Evolutionary conservation across 2,797 vertebrate species (phyloP), one percentile per base, ranked within the genome.

Genomic region (Schizopygopsis pylzovi): DNA sequence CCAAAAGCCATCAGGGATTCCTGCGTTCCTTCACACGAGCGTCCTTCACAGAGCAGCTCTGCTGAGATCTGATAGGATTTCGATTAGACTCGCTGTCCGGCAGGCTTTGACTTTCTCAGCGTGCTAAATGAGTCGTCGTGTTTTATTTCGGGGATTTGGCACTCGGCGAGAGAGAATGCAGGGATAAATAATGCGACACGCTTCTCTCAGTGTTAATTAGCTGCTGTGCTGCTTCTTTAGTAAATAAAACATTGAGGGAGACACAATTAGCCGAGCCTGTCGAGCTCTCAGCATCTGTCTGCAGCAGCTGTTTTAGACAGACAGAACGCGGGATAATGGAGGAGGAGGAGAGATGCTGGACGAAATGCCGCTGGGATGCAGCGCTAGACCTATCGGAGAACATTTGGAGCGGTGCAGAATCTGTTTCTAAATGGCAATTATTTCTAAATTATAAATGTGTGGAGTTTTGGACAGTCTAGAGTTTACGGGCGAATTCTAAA

Each of bases 221-320:
- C 85, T 83, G 83, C 82, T 59, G 43, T 85, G 86, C 89, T 87
- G 88, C 91, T 92, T 91, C 90, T 91, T 91, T 92, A 91, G 83
- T 93, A 94, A 95, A 95, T 94, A 92, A 95, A 94, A 94, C 91
- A 93, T 94, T 93, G 92, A 92, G 90, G 90, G 92, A 91, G 88
- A 91, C 92, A 93, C 92, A 93, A 93, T 95, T 93, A 94, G 92
- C 47, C 8, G 82, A 89, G 92, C 91, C 90, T 93, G 93, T 94
- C 93, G 92, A 93, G 91, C 87, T 54, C 72, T 88, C 54, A 71
- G 91, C 94, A 95, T 93, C 92, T 95, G 94, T 90, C 28, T 49
- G 63, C 56, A 41, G 91, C 94, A 95, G 94, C 91, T 95, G 94
- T 93, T 95, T 93, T 86, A 79, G 47, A 75, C 39, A 75, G 70